Conservation (phyloP, 2,797 vertebrate genomes). For the Cyclura pinguis region DNA sequence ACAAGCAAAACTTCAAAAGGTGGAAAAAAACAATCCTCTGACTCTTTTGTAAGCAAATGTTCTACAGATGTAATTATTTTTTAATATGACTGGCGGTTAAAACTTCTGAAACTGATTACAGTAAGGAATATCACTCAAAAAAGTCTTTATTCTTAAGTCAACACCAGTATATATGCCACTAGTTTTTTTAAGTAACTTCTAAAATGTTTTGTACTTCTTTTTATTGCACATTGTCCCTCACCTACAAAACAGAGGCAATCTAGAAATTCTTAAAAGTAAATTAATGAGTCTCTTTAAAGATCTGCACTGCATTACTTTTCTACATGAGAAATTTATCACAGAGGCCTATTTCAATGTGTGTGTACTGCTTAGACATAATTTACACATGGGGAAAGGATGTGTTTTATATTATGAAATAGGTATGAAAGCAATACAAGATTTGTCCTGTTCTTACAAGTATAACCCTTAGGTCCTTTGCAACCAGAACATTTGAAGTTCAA, state of each 20-base stretch:
- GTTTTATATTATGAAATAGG: constrained; percentile 9
- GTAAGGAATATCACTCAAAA: background rate
- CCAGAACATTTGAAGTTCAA: constrained; percentile 20
- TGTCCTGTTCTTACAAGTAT: constrained; percentile 29
- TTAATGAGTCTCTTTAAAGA: background rate
- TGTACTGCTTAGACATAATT: background rate
- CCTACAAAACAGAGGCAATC: background rate
- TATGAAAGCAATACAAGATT: constrained; percentile 26
- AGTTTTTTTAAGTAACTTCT: background rate
- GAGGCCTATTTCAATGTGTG: background rate
- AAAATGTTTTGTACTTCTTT: background rate
- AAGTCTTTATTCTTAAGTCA: background rate
- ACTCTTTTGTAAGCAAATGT: background rate
- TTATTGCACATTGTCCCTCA: background rate
- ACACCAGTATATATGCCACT: background rate
- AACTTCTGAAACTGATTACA: background rate
- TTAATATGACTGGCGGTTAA: background rate
- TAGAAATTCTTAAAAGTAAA: background rate
- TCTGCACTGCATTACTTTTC: background rate
- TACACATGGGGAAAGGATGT: constrained; percentile 8
- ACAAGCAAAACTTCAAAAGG: background rate
- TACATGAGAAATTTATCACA: background rate
- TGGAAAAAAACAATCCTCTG: background rate
- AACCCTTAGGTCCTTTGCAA: constrained; percentile 17
- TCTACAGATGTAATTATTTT: background rate